A percentile compares a stretch with the other conserved stretches of the same genome.
Conservation (phyloP, 2,113 vertebrate species). For the Rhynchopsitta pachyrhyncha region DNA sequence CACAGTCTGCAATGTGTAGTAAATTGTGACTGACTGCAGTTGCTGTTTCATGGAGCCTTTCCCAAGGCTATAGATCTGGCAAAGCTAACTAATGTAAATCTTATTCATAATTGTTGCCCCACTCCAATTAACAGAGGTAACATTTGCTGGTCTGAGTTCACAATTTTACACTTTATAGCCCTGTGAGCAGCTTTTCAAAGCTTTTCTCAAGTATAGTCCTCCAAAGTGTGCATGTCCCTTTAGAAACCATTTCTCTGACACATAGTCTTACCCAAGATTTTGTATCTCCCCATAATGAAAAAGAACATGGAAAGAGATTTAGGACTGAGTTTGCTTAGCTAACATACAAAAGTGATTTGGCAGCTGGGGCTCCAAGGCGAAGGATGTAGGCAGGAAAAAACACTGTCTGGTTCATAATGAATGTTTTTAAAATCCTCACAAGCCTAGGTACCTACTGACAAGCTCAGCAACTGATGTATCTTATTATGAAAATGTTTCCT, state of each 20-base stretch:
- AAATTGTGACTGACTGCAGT: background rate
- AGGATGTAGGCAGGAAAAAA: slow-evolving; percentile 6
- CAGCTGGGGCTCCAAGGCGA: background rate
- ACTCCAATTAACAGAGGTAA: background rate
- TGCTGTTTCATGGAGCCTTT: background rate
- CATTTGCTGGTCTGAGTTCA: background rate
- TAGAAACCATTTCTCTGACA: background rate
- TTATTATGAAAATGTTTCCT: background rate
- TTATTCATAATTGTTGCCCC: background rate
- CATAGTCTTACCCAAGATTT: background rate
- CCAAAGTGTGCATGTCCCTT: background rate
- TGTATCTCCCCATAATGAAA: background rate
- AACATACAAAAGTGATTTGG: slow-evolving; percentile 4
- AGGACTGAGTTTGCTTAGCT: background rate
- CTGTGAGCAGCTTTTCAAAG: background rate
- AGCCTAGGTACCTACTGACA: background rate
- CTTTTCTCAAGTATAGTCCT: background rate
- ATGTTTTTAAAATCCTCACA: background rate
- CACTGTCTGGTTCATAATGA: background rate
- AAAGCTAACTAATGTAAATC: background rate
- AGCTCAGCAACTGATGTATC: slow-evolving; percentile 7
- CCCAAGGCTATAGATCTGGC: background rate
- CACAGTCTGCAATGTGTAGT: background rate
- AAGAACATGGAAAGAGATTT: background rate
- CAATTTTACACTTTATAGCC: background rate